Base-by-base conservation (phyloP, 2,888 invertebrate species). In the Eupeodes latifasciatus region DNA sequence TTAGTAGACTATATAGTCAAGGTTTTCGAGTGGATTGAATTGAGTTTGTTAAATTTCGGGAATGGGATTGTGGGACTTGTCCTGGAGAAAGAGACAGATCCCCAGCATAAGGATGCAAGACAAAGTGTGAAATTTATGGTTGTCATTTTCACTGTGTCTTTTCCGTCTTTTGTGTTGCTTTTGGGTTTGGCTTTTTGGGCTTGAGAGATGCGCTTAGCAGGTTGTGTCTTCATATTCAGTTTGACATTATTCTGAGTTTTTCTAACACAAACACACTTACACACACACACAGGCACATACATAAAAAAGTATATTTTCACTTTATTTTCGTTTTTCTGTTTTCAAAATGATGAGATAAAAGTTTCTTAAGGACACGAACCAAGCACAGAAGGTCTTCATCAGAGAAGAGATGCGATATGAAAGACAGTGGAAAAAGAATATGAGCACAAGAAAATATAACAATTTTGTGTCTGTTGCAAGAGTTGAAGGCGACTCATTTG, bases 81-180 rank as follows among this genome's bases (percentile, higher is more conserved):
- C 47, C 27, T 66, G 47, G 66, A 47, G 27, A 55, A 16, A 19
- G 19, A 6, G 5, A 11, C 27, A 11, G 16, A 11, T 12, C n/a
- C 19, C 44, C 12, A 74, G 74, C 88, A 88, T 75, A 84, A 84
- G 88, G 88, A 88, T 71, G 74, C 40, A 85, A 77, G 77, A 81
- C 88, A 85, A 85, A 88, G 81, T 81, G 88, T 75, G 77, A 85
- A 88, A 88, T 88, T 88, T 88, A 88, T 88, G 36, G 88, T 81
- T 85, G 88, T 81, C 88, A 81, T 85, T 78, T 69, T 71, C 88
- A 88, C 74, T 78, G 75, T 75, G 71, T 78, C 49, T 40, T 19
- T 49, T 72, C 59, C 40, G 53, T 71, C 66, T 76, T 75, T 55
- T 64, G 55, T 85, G 80, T 57, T 47, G 64, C 59, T 59, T 59